phyloP scores from a whole-genome alignment of 1,140 invertebrate genomes.

The Lepidurus packardi region DNA sequence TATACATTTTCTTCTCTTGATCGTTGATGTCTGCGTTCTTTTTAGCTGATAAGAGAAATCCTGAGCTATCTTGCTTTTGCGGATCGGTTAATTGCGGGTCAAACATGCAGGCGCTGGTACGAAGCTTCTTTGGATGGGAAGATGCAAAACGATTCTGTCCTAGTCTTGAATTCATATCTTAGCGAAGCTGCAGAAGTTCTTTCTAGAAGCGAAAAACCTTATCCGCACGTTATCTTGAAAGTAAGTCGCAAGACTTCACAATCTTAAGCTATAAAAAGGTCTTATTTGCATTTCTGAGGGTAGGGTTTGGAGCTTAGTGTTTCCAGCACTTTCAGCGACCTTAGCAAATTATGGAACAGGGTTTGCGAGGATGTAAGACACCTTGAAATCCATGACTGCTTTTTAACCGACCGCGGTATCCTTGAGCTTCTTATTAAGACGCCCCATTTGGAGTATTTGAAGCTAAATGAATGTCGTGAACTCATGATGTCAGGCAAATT shows the following conservation, averaged over 20 bases:
- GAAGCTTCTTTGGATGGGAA: slow-evolving; percentile 52
- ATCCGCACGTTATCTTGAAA: not conserved
- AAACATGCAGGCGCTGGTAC: slow-evolving; percentile 55
- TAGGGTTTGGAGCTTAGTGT: slow-evolving; percentile 53
- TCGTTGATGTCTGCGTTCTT: not conserved
- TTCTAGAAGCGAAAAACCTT: slow-evolving; percentile 44
- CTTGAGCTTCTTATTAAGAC: slow-evolving; percentile 53
- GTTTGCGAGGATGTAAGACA: slow-evolving; percentile 36
- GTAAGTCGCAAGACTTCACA: not conserved
- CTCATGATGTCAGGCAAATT: slow-evolving; percentile 64
- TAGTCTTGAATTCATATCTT: slow-evolving; percentile 51
- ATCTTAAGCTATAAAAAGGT: not conserved
- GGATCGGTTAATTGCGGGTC: slow-evolving; percentile 47
- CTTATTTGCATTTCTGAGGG: not conserved
- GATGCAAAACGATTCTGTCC: slow-evolving; percentile 51
- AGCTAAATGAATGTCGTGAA: slow-evolving; percentile 58
- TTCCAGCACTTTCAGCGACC: slow-evolving; percentile 44
- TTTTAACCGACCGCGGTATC: slow-evolving; percentile 57
- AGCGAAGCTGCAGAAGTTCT: slow-evolving; percentile 48
- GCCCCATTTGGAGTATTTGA: slow-evolving; percentile 52
- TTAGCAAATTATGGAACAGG: slow-evolving; percentile 38
- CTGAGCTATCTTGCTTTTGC: not conserved
- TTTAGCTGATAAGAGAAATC: not conserved
- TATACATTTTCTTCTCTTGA: not conserved
- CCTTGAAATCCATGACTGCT: slow-evolving; percentile 52